Conservation (phyloP, 2,113 vertebrate genomes). For the Aramus guarauna region DNA sequence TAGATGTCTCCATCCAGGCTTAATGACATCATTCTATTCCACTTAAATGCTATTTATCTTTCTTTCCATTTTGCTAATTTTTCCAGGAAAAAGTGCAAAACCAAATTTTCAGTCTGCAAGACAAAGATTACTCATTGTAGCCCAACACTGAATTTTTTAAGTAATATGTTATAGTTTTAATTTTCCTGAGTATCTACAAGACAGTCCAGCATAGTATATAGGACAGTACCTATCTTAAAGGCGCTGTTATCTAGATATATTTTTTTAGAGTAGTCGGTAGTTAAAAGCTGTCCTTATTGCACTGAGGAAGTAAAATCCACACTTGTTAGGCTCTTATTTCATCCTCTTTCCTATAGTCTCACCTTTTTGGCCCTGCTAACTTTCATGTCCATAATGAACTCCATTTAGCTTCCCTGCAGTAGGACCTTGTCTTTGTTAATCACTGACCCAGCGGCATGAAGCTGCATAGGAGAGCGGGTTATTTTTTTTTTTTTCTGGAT, state of each 20-base stretch:
- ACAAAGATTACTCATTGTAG: not conserved
- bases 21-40: not conserved
- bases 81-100: not conserved
- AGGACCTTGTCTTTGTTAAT: conserved; percentile 70
- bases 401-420: conserved; percentile 65
- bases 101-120: not conserved
- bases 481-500: not conserved
- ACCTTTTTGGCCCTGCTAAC: conserved; percentile 56
- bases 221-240: not conserved
- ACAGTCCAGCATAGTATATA: not conserved
- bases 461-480: conserved; percentile 33
- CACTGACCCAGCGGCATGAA: conserved; percentile 53
- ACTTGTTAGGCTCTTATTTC: conserved; percentile 66
- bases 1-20: not conserved
- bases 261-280: not conserved
- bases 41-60: not conserved
- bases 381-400: conserved; percentile 71
- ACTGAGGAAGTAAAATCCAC: conserved; percentile 59
- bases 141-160: not conserved
- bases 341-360: conserved; percentile 55
- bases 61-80: not conserved
- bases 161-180: not conserved
- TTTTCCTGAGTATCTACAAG: not conserved
- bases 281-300: conserved; percentile 43
- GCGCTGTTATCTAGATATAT: not conserved